Base-by-base conservation (phyloP, 1,140 invertebrate species). In the Leptinotarsa texana region DNA sequence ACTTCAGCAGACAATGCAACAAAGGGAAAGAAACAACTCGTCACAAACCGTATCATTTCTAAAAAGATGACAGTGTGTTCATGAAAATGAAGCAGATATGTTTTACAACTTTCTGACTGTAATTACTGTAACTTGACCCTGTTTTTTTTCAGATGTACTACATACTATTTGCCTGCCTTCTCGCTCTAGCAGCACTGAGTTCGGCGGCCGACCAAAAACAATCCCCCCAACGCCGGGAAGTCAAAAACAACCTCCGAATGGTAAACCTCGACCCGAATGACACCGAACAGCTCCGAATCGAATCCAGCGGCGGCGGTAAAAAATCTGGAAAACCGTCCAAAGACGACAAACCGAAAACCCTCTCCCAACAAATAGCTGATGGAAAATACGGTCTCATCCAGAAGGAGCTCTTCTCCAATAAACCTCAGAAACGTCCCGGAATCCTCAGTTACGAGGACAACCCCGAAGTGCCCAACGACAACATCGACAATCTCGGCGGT, bases 331-430 rank as follows among this genome's bases (percentile, higher is more conserved):
- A 82, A 79, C 71, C 85, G 83, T 78, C 18, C 27, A 88, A 90
- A 79, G 92, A 93, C 69, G 93, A 95, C 68, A 91, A 92, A 13
- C 93, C 91, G 80, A 95, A 95, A 82, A 95, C 93, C 2, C 86
- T 95, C 33, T 90, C 93, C 0, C 93, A 95, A 84, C 94, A 95
- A 86, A 93, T 95, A 68, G 91, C 93, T 63, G 94, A 95, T 81
- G 94, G 94, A 13, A 96, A 95, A 86, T 96, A 96, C 83, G 94
- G 93, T 3, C 86, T 96, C 0, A 94, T 96, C 76, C 94, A 96
- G 80, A 92, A 93, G 82, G 94, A 96, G 85, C 88, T 96, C 67
- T 94, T 94, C 81, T 42, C 33, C 8, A 81, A 88, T 0, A 88
- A 89, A 11, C 85, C 87, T 8, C 89, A 91, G 2, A 90, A 92